Base-by-base conservation (phyloP, 2,888 invertebrate species). In the Iselma pallidipennis region DNA sequence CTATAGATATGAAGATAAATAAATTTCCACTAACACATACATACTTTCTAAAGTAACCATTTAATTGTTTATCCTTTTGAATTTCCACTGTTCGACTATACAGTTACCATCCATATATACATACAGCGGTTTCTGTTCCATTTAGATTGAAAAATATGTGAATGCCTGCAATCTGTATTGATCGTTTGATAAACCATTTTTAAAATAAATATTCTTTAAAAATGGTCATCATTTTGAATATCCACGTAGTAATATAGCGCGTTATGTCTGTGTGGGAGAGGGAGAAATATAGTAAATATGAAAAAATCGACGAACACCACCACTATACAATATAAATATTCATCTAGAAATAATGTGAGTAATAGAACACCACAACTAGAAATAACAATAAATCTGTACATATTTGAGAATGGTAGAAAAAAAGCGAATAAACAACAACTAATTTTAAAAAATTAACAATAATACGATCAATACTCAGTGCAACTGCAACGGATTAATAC, bases 361-460 rank as follows among this genome's bases (percentile, higher is more conserved):
- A 72, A 69, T 70, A 66, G 70, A 66, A 60, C 69, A 71, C 73
- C 72, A 74, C 74, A 75, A 74, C 76, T 75, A 76, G 74, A 74
- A 72, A 76, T 75, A 75, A 76, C 75, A 75, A 77, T 77, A 76
- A 77, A 77, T 77, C 75, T 73, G 74, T 68, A 68, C 69, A 70
- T 69, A 74, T 45, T 71, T 72, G 42, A 42, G 21, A 42, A 10
- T 19, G 19, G 21, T 21, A 21, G 6, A 7, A 10, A 9, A 74
- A 71, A 75, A 76, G 72, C 69, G 71, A 72, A 75, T 72, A 72
- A 70, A 37, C 29, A 31, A 55, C 45, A 59, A 59, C 33, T 33
- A 14, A 33, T 33, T n/a, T 33, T 1, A 33, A 14, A 33, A 33
- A 14, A 33, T 14, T 4, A 33, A 33, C 4, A n/a, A 33, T 33